A percentile compares a stretch with the other conserved stretches of the same genome.
Conservation (phyloP, 2,888 invertebrate genomes). For the Lamellibrachia columna region DNA sequence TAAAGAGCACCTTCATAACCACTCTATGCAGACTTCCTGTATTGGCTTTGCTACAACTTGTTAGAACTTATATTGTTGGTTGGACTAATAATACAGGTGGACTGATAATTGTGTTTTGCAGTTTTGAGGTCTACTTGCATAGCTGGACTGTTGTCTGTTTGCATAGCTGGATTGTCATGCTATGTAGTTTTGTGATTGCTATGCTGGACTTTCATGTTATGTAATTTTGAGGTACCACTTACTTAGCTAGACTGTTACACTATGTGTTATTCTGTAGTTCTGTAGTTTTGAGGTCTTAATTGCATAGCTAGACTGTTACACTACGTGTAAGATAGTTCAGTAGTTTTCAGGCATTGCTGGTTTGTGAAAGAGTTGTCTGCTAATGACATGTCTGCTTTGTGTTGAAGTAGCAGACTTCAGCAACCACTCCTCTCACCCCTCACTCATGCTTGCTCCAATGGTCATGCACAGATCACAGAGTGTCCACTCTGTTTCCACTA, state of each 20-base stretch:
- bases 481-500: neutral
- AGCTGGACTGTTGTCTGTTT: neutral
- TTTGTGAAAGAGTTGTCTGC: neutral
- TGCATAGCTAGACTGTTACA: neutral
- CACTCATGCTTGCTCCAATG: neutral
- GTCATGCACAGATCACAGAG: neutral
- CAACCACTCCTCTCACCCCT: neutral
- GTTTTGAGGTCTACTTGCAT: neutral
- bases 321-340: no score
- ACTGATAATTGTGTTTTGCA: no score
- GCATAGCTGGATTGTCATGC: neutral
- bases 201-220: neutral
- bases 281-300: neutral
- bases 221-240: neutral
- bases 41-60: no score
- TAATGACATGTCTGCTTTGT: neutral
- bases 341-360: neutral
- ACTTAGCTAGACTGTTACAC: neutral
- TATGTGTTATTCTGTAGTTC: neutral
- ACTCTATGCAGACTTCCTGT: no score
- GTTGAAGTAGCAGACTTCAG: neutral
- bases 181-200: neutral
- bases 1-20: no score
- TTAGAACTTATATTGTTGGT: no score
- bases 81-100: no score